phyloP scores from a whole-genome alignment of 1,140 invertebrate genomes.

The Cydia amplana region DNA sequence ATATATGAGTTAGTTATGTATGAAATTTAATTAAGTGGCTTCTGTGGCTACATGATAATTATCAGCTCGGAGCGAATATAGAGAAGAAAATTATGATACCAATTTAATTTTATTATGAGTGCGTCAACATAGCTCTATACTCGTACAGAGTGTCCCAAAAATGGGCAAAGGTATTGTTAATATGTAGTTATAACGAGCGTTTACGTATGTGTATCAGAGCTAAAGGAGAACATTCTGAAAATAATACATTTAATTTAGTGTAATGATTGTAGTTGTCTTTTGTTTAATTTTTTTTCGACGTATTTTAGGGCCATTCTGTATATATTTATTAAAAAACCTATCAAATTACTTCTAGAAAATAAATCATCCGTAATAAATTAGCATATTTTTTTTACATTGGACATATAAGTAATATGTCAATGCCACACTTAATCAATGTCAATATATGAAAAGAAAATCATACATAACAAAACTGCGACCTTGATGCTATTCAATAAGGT shows the following conservation, averaged over 20 bases:
- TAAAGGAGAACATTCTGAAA: no score
- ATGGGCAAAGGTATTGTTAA: no score
- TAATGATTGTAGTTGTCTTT: no score
- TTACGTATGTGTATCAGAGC: no score
- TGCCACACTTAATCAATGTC: slow-evolving; percentile 2
- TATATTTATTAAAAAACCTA: no score
- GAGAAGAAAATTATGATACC: background rate
- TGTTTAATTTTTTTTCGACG: no score
- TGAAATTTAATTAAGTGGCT: slow-evolving; percentile 6
- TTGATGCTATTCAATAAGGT: background rate
- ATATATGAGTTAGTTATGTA: background rate
- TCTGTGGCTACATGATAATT: slow-evolving; percentile 3
- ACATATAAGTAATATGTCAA: background rate
- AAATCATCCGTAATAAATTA: background rate
- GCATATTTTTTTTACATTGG: background rate
- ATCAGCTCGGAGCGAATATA: background rate
- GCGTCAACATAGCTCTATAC: no score
- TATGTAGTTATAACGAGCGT: no score
- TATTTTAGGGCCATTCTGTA: no score
- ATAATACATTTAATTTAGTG: no score
- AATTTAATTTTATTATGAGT: background rate
- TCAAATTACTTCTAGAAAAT: no score
- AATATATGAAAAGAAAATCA: background rate
- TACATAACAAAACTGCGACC: background rate
- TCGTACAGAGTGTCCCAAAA: no score